Evolutionary conservation across 2,113 vertebrate genomes (phyloP).

Genomic region (Ciconia maguari): DNA sequence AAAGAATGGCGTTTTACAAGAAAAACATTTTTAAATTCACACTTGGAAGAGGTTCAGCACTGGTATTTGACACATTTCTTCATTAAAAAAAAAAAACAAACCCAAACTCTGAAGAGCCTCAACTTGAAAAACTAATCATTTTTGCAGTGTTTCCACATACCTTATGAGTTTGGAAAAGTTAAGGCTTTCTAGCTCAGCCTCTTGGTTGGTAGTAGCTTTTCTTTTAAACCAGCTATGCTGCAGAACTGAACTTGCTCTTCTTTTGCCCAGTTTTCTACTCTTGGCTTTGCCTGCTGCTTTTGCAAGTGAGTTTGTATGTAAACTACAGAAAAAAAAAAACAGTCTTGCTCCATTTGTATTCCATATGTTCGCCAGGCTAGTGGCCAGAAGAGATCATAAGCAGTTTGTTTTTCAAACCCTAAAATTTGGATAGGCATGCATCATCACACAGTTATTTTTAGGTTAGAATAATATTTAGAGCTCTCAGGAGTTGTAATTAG

Average conservation of each 20-base stretch:
- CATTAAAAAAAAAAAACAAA: background rate
- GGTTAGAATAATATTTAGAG: background rate
- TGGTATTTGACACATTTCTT: background rate
- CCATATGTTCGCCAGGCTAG: background rate
- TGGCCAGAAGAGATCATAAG: conserved; percentile 13
- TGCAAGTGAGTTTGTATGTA: background rate
- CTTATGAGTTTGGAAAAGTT: background rate
- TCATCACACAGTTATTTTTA: background rate
- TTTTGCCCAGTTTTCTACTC: conserved; percentile 8
- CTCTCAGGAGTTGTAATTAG: background rate
- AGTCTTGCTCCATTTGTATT: background rate
- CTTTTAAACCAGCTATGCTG: background rate
- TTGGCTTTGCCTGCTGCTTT: conserved; percentile 12
- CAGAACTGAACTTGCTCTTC: background rate
- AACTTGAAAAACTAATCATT: background rate
- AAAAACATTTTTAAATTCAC: background rate
- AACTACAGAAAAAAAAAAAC: background rate
- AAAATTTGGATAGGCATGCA: background rate
- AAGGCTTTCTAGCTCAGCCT: background rate
- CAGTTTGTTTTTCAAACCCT: background rate
- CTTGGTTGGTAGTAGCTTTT: background rate
- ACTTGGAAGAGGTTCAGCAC: background rate
- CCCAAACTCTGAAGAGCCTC: background rate
- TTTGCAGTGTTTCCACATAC: background rate
- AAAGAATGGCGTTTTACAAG: background rate